A percentile compares a stretch with the other conserved stretches of the same genome.
Evolutionary conservation across 1,140 invertebrate species (phyloP).

Genomic region (Vollenhovia emeryi): DNA sequence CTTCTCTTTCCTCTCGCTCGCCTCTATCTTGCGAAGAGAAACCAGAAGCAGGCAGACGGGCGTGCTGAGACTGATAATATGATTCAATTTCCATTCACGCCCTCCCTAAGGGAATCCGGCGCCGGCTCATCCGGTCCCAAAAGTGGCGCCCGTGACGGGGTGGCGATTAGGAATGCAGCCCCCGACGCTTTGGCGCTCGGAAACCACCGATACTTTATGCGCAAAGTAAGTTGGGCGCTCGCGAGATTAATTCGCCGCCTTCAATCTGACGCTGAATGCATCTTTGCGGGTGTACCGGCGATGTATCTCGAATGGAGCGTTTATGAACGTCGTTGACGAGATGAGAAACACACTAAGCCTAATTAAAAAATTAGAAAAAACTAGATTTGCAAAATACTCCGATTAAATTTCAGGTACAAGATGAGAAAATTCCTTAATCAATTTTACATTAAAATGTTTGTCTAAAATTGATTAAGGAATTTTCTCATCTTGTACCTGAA

Average conservation of each 20-base stretch:
- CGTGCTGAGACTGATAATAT: slow-evolving; percentile 70
- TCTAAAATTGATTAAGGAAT: background rate
- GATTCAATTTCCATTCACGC: slow-evolving; percentile 67
- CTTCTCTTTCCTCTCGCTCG: background rate
- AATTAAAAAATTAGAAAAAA: background rate
- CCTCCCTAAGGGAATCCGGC: background rate
- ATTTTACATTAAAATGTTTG: no score
- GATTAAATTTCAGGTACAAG: background rate
- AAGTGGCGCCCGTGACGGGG: slow-evolving; percentile 3
- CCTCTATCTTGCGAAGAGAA: background rate
- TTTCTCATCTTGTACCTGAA: background rate
- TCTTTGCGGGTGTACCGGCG: background rate
- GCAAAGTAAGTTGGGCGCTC: slow-evolving; percentile 10
- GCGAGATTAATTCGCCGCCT: slow-evolving; percentile 19
- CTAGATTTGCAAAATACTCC: background rate
- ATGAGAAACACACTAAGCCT: background rate
- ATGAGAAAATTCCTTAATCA: background rate
- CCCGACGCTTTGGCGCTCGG: background rate
- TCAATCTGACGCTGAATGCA: background rate
- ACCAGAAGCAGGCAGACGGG: slow-evolving; percentile 26
- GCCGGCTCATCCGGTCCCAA: slow-evolving; percentile 31
- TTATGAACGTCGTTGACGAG: background rate
- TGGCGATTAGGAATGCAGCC: slow-evolving; percentile 42
- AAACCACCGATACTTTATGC: slow-evolving; percentile 49
- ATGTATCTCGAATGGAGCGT: background rate